Base-by-base conservation (phyloP, 2,113 vertebrate genomes). In the Oreotragus oreotragus region DNA sequence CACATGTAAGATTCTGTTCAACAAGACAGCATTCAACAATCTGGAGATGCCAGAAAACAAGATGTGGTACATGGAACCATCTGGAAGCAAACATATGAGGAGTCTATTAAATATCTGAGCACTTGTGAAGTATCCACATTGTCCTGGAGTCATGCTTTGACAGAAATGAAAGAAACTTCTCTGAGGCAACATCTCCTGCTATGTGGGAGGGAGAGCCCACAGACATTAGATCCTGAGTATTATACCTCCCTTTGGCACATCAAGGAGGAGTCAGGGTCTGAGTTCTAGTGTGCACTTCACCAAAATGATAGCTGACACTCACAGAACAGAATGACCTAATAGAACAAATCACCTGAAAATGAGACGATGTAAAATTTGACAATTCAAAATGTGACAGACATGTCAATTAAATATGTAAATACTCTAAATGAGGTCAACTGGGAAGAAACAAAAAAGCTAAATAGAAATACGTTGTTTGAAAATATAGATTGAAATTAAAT, bases 151-250 rank as follows among this genome's bases (percentile, higher is more conserved):
- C 28, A 36, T 11, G 6, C 13, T 36, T 8, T 12, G 1, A 49
- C 21, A 33, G 30, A 84, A 47, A 62, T 33, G 23, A 43, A 87
- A 73, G 43, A 73, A 81, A 47, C 19, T 28, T 49, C 28, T 83
- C 33, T 43, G 36, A 77, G 27, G 28, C 5, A 21, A 39, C 6
- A 14, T 86, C 9, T 64, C 36, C 33, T 57, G 4, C 14, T 47
- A 30, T 39, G 13, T 39, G 49, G 53, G 36, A 81, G 8, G 4
- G 1, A 3, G 2, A 45, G 0, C n/a, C 53, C 7, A 45, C 16
- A 27, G 19, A 53, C 3, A 45, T 43, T 30, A 5, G n/a, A 66
- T 19, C 7, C 47, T 83, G 16, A 39, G 15, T 6, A 76, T 39
- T 76, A 43, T 7, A n/a, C 11, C 39, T 43, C 21, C 30, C 1